Conservation (phyloP, 2,888 invertebrate species). For the Erebia palarica region DNA sequence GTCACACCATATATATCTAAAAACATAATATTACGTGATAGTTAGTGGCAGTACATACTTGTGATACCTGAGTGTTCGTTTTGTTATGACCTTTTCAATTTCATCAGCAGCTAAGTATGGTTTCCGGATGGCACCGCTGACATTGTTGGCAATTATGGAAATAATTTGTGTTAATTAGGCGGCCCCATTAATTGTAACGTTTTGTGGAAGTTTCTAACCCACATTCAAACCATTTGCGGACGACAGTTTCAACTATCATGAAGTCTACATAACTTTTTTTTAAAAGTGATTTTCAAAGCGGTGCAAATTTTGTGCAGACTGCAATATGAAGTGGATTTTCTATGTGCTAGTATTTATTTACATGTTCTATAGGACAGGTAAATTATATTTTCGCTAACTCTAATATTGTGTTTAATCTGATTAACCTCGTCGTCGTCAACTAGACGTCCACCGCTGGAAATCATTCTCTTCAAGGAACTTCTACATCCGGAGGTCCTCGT, state of each 20-base stretch:
- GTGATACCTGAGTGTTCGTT: not conserved
- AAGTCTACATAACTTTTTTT: constrained; percentile 27
- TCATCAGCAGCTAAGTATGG: constrained; percentile 31
- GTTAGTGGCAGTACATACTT: not conserved
- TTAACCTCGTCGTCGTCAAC: not conserved
- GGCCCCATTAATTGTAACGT: constrained; percentile 47
- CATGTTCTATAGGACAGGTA: constrained; percentile 66
- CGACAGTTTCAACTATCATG: constrained; percentile 38
- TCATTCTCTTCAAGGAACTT: too few species aligned
- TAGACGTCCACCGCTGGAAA: too few species aligned
- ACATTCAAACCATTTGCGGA: constrained; percentile 43
- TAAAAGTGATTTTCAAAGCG: constrained; percentile 14
- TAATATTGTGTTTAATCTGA: not conserved
- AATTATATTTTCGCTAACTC: constrained; percentile 28
- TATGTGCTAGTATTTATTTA: constrained; percentile 62
- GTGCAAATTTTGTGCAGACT: constrained; percentile 12
- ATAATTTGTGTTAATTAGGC: constrained; percentile 47
- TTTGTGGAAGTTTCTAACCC: constrained; percentile 39
- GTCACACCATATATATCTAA: too few species aligned
- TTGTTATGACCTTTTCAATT: constrained; percentile 41
- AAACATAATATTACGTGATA: not conserved
- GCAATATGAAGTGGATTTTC: constrained; percentile 65
- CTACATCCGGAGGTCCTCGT: too few species aligned
- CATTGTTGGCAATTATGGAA: constrained; percentile 42
- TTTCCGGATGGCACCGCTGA: constrained; percentile 39